Evolutionary conservation across 2,888 invertebrate genomes (phyloP), one percentile per base, ranked within the genome.

Genomic region (Agrilus mali): DNA sequence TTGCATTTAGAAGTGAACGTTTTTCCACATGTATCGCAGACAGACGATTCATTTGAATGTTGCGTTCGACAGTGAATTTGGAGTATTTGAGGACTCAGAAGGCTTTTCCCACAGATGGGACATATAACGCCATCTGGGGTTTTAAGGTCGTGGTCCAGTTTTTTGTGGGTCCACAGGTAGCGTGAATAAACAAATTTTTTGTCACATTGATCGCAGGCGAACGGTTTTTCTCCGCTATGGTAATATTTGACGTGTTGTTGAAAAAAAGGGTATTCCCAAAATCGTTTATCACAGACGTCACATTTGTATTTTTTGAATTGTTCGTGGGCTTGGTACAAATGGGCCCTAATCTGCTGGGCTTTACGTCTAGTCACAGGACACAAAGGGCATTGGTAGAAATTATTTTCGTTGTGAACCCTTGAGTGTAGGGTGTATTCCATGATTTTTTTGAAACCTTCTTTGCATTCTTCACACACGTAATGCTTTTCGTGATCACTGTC

Each of bases 11-110:
- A 72, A 1, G 69, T 65, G 13, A 77, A 56, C 1, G 70, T 68
- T 51, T 77, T 77, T 0, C 76, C 77, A 50, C 78, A 78, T 4
- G 73, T 60, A 44, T 78, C 76, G 46, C 79, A 79, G 0, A 77
- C 66, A 39, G 70, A 67, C 31, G 64, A 64, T 37, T 67, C 1
- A 71, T 73, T 49, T 77, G 75, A 8, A 63, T 59, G 49, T 27
- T 27, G 27, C 27, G 10, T 27, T 10, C 10, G 8, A 27, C 27
- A 27, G 10, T 40, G 40, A 5, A 33, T 31, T 40, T 33, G 16
- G 15, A 40, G 20, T 14, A 22, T 33, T 6, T 31, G 33, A 5
- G 15, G 32, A 15, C 16, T 40, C 13, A 33, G 12, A n/a, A 40
- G 15, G 13, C 15, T 16, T 37, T 40, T 40, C 4, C 33, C 33